Evolutionary conservation across 2,888 invertebrate species (phyloP).

Genomic region (Chaetogeoica ovagalla): DNA sequence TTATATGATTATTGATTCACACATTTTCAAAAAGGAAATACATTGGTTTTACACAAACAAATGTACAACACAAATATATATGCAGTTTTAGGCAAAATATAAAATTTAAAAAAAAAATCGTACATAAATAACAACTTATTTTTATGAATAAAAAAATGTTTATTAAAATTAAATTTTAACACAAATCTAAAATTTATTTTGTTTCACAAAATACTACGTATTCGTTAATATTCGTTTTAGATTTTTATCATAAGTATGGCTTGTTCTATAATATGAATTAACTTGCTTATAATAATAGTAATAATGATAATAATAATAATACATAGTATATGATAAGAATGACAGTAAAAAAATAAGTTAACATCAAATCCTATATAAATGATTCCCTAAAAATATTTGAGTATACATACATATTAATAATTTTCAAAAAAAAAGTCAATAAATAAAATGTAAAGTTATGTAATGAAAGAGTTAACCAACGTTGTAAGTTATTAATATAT

Average conservation of each 20-base stretch:
- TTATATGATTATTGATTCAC: background rate
- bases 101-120: background rate
- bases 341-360: slow-evolving; percentile 36
- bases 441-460: background rate
- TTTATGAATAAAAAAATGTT: background rate
- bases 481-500: background rate
- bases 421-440: background rate
- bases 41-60: background rate
- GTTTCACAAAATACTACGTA: slow-evolving; percentile 4
- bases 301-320: background rate
- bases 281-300: slow-evolving; percentile 4
- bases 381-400: slow-evolving; percentile 16
- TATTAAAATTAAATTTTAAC: slow-evolving; percentile 9
- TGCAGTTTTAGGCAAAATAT: background rate
- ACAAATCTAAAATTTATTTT: slow-evolving; percentile 20
- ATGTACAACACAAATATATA: slow-evolving; percentile 3
- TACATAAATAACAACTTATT: background rate
- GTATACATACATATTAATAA: slow-evolving; percentile 15
- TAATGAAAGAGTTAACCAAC: slow-evolving; percentile 12
- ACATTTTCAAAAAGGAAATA: background rate
- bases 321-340: slow-evolving; percentile 13
- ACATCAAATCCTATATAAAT: slow-evolving; percentile 8
- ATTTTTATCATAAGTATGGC: background rate
- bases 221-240: background rate
- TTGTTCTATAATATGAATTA: slow-evolving; percentile 32